Base-by-base conservation (phyloP, 2,113 vertebrate species). In the Potamarius usumacintae region DNA sequence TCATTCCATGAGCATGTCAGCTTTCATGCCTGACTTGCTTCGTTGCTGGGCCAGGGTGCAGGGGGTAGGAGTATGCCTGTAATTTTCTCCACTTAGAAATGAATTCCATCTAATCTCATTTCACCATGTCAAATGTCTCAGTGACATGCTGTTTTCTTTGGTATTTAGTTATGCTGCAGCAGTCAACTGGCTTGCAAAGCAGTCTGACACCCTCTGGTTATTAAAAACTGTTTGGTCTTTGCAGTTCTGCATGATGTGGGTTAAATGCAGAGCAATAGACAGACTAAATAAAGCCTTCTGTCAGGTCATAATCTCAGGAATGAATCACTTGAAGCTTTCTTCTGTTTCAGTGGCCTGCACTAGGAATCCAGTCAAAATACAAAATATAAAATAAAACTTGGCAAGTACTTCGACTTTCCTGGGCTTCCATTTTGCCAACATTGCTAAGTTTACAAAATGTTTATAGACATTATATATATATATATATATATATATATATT, bases 51-150 rank as follows among this genome's bases (percentile, higher is more conserved):
- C 92, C 89, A 91, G 92, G 93, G 89, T 90, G 91, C 90, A 79
- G 62, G 69, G 76, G 82, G 88, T 85, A 87, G 85, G 92, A 93
- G 94, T 91, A 94, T 92, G 94, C 93, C 93, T 93, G 94, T 95
- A 94, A 96, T 96, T 95, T 94, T 91, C 93, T 92, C 93, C 95
- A 95, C 95, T 95, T 95, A 95, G 94, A 95, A 95, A 95, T 93
- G 93, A 95, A 94, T 95, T 96, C 92, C 94, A 93, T 95, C 93
- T 96, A 95, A 96, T 96, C 94, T 96, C 93, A 95, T 95, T 95
- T 92, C 94, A 92, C 93, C 94, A 93, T 96, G 95, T 96, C 95
- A 95, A 95, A 95, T 94, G 94, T 92, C 90, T 90, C 89, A 87
- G 91, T 91, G 92, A 94, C 94, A 95, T 90, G 93, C 93, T 95